These are phyloP conservation scores for Chironomus striatipennis DNA, from an alignment of 1,140 invertebrate genomes.

Conservation along the genomic window DNA sequence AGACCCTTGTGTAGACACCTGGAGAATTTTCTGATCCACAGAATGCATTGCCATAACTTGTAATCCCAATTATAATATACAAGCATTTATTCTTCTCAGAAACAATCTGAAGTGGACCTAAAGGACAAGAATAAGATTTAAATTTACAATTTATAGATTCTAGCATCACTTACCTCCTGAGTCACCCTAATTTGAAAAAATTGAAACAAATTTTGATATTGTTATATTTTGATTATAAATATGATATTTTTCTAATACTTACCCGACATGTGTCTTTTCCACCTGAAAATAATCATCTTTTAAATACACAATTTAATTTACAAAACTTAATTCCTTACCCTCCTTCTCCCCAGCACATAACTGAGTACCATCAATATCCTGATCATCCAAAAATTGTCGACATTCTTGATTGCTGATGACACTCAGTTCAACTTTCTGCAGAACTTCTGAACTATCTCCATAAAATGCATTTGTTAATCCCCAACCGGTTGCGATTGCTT, in stretches of 20 bases:
- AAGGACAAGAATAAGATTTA: too few species aligned
- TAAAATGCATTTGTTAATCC: background rate
- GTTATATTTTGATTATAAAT: too few species aligned
- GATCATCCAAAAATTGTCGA: conserved; percentile 41
- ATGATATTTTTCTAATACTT: too few species aligned
- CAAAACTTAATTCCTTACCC: too few species aligned
- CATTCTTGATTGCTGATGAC: conserved; percentile 46
- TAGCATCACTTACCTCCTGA: too few species aligned
- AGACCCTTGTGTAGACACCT: conserved; percentile 56
- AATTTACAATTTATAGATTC: too few species aligned
- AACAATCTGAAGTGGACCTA: conserved; percentile 47
- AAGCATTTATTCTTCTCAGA: conserved; percentile 38
- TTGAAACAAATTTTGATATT: too few species aligned
- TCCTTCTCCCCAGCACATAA: background rate
- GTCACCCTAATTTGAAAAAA: conserved; percentile 35
- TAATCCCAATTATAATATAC: conserved; percentile 51
- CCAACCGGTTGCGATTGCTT: conserved; percentile 30
- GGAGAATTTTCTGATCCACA: conserved; percentile 46
- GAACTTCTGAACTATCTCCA: conserved; percentile 45
- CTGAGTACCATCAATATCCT: background rate
- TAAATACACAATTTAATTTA: too few species aligned
- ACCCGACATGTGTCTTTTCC: background rate
- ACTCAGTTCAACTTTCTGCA: conserved; percentile 56
- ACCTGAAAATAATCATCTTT: background rate
- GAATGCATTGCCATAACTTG: conserved; percentile 68